A percentile compares a stretch with the other conserved stretches of the same genome.
Conservation (phyloP, 2,113 vertebrate genomes). For the Toxostoma redivivum region DNA sequence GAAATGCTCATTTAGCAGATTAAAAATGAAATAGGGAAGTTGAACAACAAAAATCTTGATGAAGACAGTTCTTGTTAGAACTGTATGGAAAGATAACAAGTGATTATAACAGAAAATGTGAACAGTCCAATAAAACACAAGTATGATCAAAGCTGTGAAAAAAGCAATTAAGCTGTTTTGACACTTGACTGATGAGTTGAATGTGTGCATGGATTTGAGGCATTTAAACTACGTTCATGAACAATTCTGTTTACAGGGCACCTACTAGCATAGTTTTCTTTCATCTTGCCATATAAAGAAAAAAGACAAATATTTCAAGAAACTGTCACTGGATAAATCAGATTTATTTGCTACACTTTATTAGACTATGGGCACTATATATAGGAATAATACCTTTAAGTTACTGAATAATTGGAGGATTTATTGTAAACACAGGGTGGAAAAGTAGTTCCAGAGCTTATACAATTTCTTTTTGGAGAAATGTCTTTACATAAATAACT, state of each 20-base stretch:
- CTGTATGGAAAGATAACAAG: background rate
- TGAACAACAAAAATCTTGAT: conserved; percentile 30
- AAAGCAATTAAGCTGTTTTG: conserved; percentile 43
- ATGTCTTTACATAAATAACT: background rate
- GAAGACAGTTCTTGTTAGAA: conserved; percentile 35
- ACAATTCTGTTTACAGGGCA: background rate
- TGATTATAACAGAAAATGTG: background rate
- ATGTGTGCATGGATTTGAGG: background rate
- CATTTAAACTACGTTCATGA: background rate
- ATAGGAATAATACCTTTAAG: background rate
- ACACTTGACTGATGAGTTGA: conserved; percentile 16
- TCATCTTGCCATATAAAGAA: background rate
- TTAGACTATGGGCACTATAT: background rate
- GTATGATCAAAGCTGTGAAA: conserved; percentile 25
- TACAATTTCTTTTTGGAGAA: background rate
- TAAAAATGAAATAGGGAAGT: conserved; percentile 28
- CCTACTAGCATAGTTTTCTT: background rate
- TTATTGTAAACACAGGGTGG: background rate
- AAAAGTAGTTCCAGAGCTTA: background rate
- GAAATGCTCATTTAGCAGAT: conserved; percentile 53
- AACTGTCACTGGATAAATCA: background rate
- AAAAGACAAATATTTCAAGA: background rate
- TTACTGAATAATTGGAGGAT: background rate
- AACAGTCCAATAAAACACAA: background rate
- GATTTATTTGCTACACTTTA: background rate